A percentile compares a stretch with the other conserved stretches of the same genome.
Conservation (phyloP, 2,888 invertebrate species). For the Eupithecia centaureata region DNA sequence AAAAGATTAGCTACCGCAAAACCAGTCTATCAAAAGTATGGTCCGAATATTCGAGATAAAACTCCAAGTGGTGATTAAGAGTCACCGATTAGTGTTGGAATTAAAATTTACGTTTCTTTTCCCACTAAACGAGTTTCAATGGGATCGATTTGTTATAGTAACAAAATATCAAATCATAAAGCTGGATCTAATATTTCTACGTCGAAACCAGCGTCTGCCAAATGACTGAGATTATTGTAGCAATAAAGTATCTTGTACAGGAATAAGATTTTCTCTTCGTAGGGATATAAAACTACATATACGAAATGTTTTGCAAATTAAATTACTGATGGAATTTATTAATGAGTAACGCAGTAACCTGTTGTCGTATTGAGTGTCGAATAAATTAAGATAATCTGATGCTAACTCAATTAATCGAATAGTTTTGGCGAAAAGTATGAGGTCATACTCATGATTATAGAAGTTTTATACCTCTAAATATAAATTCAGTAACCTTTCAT, state of each 20-base stretch:
- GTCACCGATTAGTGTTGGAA: conserved; percentile 23
- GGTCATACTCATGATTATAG: background rate
- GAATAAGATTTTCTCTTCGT: conserved; percentile 15
- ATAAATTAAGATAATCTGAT: conserved; percentile 31
- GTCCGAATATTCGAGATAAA: conserved; percentile 24
- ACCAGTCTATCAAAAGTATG: conserved; percentile 25
- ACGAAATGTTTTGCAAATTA: conserved; percentile 16
- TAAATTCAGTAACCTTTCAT: background rate
- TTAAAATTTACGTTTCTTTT: conserved; percentile 25
- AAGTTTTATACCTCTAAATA: background rate
- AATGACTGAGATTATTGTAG: conserved; percentile 36
- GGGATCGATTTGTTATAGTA: conserved; percentile 22
- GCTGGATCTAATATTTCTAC: conserved; percentile 34
- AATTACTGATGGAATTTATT: conserved; percentile 23
- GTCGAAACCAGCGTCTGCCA: conserved; percentile 34
- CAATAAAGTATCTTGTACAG: conserved; percentile 34
- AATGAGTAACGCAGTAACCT: conserved; percentile 29
- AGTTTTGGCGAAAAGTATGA: background rate
- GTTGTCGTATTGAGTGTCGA: conserved; percentile 20
- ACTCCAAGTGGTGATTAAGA: conserved; percentile 27
- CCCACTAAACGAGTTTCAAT: conserved; percentile 31
- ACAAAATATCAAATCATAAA: conserved; percentile 33
- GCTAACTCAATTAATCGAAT: conserved; percentile 17
- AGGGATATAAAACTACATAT: background rate
- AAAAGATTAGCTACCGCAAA: conserved; percentile 20